These are phyloP conservation scores for Salminus brasiliensis DNA, from an alignment of 2,113 vertebrate species.

Conservation along the genomic window DNA sequence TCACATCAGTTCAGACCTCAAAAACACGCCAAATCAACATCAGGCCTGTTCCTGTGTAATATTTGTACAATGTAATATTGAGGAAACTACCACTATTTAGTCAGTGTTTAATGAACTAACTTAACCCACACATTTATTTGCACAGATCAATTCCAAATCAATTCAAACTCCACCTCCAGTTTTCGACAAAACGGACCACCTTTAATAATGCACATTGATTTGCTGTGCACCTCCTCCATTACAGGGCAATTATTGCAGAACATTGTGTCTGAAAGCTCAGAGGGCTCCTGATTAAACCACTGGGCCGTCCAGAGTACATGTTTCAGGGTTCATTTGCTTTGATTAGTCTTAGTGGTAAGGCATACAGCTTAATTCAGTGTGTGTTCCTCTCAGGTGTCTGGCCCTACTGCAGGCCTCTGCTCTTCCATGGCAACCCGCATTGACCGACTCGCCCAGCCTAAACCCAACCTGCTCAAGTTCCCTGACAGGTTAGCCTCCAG, in stretches of 20 bases:
- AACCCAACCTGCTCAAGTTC: constrained; percentile 61
- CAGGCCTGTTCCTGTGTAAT: too few species aligned
- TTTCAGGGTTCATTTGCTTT: not conserved
- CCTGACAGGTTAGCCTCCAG: constrained; percentile 65
- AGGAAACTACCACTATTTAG: too few species aligned
- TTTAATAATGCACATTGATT: not conserved
- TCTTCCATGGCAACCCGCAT: constrained; percentile 64
- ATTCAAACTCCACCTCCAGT: not conserved
- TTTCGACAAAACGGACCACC: not conserved
- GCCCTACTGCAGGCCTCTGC: not conserved
- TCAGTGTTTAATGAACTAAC: too few species aligned
- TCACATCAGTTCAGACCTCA: too few species aligned
- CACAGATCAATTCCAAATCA: too few species aligned
- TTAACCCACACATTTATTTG: too few species aligned
- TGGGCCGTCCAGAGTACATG: not conserved
- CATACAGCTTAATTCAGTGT: not conserved
- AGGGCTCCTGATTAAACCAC: not conserved
- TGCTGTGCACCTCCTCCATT: not conserved
- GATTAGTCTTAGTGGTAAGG: not conserved
- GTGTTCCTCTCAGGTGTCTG: not conserved
- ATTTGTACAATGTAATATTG: too few species aligned
- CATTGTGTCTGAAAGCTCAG: not conserved
- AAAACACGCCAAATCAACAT: too few species aligned
- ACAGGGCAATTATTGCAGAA: not conserved
- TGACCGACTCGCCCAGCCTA: constrained; percentile 63